Percentiles rank a stretch among this genome's conserved stretches.
Conservation (phyloP, 2,888 invertebrate genomes). For the Pelosia muscerda region DNA sequence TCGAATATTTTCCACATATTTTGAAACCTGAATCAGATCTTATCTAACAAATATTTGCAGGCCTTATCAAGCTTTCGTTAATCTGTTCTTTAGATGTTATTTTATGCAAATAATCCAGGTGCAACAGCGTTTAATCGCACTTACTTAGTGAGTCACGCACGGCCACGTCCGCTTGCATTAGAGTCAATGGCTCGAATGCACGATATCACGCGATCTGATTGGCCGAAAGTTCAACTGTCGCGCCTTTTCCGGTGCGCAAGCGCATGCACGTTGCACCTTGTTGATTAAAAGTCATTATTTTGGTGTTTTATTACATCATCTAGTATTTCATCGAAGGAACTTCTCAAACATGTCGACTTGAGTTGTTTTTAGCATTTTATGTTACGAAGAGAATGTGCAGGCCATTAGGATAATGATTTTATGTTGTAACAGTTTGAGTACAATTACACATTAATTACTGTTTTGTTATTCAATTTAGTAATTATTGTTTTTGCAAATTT, state of each 20-base stretch:
- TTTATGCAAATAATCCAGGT: conserved; percentile 29
- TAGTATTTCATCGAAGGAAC: conserved; percentile 16
- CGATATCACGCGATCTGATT: conserved; percentile 50
- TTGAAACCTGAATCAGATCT: not conserved
- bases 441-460: conserved; percentile 4
- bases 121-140: conserved; percentile 33
- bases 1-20: not conserved
- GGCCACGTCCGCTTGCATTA: conserved; percentile 58
- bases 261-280: conserved; percentile 29
- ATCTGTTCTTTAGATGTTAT: not conserved
- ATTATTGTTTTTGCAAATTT: not conserved
- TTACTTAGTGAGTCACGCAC: conserved; percentile 59
- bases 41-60: not conserved
- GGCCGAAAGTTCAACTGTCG: conserved; percentile 73
- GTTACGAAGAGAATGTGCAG: conserved; percentile 6
- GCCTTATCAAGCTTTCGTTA: not conserved
- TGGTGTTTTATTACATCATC: conserved; percentile 3
- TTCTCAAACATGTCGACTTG: conserved; percentile 8
- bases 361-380: conserved; percentile 5
- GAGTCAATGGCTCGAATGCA: conserved; percentile 64
- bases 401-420: conserved; percentile 9
- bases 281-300: conserved; percentile 14
- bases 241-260: conserved; percentile 77
- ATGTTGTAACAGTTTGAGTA: conserved; percentile 9
- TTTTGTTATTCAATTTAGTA: conserved; percentile 5